A percentile compares a stretch with the other conserved stretches of the same genome.
phyloP scores from a whole-genome alignment of 2,888 invertebrate species.

The Cryptocephalus moraei region DNA sequence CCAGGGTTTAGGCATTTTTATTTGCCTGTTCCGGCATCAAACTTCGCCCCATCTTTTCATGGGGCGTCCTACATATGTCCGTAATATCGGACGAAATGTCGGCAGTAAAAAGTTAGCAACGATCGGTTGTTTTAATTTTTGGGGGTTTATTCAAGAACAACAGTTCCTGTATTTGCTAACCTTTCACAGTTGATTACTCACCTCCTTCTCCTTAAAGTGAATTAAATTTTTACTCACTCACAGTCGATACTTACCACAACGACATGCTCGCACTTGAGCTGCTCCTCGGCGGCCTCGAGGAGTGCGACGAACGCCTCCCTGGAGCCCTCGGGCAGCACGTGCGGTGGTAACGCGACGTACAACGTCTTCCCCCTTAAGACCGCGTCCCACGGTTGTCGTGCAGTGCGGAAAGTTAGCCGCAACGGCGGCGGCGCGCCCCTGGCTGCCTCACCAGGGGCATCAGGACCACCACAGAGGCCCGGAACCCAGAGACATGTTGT shows the following conservation, averaged over 20 bases:
- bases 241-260: slow-evolving; percentile 50
- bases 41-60: no score
- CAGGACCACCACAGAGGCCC: slow-evolving; percentile 99
- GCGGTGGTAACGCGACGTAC: slow-evolving; percentile 81
- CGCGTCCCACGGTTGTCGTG: slow-evolving; percentile 37
- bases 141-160: no score
- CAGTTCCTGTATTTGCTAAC: no score
- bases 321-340: slow-evolving; percentile 80
- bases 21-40: no score
- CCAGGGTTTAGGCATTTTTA: no score
- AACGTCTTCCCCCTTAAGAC: slow-evolving; percentile 58
- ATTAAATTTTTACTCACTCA: no score
- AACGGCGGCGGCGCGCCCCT: slow-evolving; percentile 46
- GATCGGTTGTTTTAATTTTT: no score
- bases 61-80: no score
- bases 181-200: no score
- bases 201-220: no score
- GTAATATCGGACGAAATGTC: no score
- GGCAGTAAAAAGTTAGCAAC: no score
- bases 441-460: slow-evolving; percentile 89
- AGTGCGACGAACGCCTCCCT: slow-evolving; percentile 92
- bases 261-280: slow-evolving; percentile 71
- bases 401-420: slow-evolving; percentile 38
- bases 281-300: slow-evolving; percentile 92
- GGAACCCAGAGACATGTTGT: slow-evolving; percentile 87